Conservation (phyloP, 2,113 vertebrate species). For the Mohoua ochrocephala region DNA sequence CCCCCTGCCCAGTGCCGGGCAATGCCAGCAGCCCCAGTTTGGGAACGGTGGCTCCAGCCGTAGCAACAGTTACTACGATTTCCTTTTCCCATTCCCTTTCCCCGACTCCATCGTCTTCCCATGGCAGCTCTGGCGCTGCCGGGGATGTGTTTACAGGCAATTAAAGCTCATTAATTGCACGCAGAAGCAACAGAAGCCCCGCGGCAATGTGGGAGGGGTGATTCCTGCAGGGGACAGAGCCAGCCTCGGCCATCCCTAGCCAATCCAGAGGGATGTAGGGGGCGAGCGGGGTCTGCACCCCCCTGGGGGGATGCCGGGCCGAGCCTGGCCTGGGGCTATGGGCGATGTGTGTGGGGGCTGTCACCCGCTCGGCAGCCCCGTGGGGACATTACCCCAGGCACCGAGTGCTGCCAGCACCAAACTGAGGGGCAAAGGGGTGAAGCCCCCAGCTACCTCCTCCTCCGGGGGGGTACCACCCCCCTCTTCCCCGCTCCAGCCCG, state of each 20-base stretch:
- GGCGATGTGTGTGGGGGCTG: fast-evolving
- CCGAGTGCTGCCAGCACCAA: neutral
- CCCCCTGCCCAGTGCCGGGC: neutral
- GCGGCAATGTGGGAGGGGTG: neutral
- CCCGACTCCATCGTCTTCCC: neutral
- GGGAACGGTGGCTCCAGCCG: neutral
- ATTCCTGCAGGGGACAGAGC: neutral
- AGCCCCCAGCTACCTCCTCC: neutral
- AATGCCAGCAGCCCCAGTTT: fast-evolving
- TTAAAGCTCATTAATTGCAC: slow-evolving; percentile 56
- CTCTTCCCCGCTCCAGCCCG: fast-evolving
- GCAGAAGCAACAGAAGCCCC: neutral
- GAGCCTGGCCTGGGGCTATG: too few relatives aligned
- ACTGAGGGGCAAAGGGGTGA: neutral
- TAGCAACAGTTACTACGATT: slow-evolving; percentile 45
- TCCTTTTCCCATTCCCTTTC: neutral
- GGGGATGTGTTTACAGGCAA: slow-evolving; percentile 54
- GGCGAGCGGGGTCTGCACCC: fast-evolving
- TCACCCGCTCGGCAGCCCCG: neutral
- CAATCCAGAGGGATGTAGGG: fast-evolving
- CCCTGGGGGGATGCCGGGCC: neutral
- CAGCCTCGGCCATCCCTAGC: fast-evolving
- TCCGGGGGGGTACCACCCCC: fast-evolving
- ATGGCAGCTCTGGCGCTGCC: neutral
- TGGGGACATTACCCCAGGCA: fast-evolving